Evolutionary conservation across 92 coral and sea anemone species (phyloP).

Genomic region (Porites divaricata): DNA sequence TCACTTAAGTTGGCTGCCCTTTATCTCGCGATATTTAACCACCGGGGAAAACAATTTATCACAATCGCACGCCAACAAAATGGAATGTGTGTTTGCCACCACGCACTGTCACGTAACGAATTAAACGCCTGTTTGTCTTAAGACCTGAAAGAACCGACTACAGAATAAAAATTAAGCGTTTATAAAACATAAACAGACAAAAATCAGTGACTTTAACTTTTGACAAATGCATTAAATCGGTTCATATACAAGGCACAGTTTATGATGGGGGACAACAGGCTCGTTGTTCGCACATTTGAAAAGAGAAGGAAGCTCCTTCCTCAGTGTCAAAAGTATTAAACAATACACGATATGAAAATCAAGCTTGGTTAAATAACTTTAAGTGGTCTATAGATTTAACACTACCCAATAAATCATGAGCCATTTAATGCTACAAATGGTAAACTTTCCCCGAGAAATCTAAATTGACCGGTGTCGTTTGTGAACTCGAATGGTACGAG

Average conservation of each 20-base stretch:
- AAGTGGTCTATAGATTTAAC: not conserved
- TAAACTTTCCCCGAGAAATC: not conserved
- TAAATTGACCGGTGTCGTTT: conserved; percentile 7
- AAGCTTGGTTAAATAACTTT: too few species aligned
- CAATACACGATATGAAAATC: too few species aligned
- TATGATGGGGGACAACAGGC: conserved; percentile 1
- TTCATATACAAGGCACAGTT: not conserved
- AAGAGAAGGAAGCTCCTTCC: not conserved
- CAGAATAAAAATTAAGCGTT: not conserved
- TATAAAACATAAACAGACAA: not conserved
- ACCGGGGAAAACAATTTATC: conserved; percentile 9
- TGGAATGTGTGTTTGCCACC: conserved; percentile 27
- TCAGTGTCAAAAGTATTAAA: too few species aligned
- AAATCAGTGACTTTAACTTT: not conserved
- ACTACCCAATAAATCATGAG: not conserved
- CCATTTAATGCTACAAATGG: not conserved
- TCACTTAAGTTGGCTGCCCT: not conserved
- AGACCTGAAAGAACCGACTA: not conserved
- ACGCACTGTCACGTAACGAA: conserved; percentile 24
- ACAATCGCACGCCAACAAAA: conserved; percentile 30
- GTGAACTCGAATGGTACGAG: conserved; percentile 82
- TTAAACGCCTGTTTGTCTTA: not conserved
- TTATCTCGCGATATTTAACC: not conserved
- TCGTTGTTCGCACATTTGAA: not conserved
- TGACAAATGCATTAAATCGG: not conserved